Evolutionary conservation across 2,113 vertebrate genomes (phyloP).

Genomic region (Jacana jacana): DNA sequence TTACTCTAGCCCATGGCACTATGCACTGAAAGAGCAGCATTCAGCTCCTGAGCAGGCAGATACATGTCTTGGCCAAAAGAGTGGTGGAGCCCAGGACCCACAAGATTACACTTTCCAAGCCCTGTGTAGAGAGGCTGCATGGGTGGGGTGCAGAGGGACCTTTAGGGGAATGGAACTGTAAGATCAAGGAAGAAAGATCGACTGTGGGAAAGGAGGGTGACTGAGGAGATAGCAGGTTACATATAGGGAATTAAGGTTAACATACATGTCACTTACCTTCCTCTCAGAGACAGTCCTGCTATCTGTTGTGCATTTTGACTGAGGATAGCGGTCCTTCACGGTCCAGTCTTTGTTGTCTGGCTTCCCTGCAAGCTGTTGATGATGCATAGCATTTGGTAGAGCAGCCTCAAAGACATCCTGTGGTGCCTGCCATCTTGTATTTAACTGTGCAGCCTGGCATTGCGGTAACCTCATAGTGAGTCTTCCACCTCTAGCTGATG

Average conservation of each 20-base stretch:
- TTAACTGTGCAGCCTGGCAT: neutral
- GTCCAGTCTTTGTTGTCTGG: neutral
- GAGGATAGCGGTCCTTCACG: neutral
- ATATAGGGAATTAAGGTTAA: neutral
- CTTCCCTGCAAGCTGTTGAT: neutral
- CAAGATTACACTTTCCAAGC: neutral
- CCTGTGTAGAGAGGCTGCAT: neutral
- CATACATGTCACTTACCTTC: neutral
- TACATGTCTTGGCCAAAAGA: neutral
- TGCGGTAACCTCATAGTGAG: neutral
- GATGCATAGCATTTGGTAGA: neutral
- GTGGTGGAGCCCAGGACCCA: neutral
- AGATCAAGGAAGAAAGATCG: neutral
- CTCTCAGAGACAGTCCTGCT: neutral
- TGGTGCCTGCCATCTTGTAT: neutral
- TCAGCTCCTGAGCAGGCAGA: neutral
- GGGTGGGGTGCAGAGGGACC: neutral
- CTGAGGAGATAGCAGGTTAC: neutral
- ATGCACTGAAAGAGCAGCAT: neutral
- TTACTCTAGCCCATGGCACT: neutral
- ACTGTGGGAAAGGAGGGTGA: neutral
- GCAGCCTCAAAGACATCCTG: neutral
- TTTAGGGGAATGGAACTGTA: neutral
- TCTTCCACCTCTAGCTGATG: neutral
- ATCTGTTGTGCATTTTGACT: neutral